These are phyloP conservation scores for Rostratula benghalensis DNA, from an alignment of 2,113 vertebrate genomes.

Conservation along the genomic window DNA sequence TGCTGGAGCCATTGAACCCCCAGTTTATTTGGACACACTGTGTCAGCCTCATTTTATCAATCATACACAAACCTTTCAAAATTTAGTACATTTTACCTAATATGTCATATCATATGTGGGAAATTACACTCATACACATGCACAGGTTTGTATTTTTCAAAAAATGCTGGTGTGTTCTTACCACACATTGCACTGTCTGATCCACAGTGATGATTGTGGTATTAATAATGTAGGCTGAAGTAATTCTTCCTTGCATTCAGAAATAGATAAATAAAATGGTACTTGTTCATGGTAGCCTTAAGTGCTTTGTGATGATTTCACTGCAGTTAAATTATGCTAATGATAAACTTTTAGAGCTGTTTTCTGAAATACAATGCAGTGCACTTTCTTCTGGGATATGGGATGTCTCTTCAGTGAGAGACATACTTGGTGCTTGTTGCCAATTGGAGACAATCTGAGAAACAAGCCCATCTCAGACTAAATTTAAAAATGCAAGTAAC, in stretches of 20 bases:
- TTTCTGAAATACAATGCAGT: neutral
- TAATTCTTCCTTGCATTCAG: neutral
- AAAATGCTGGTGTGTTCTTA: neutral
- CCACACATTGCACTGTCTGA: neutral
- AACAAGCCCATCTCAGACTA: neutral
- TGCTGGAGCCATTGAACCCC: neutral
- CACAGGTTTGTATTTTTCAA: neutral
- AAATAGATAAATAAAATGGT: neutral
- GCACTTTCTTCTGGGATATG: neutral
- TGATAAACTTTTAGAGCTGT: neutral
- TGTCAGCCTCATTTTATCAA: neutral
- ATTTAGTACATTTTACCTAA: neutral
- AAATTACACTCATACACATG: accelerated
- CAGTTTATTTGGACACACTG: neutral
- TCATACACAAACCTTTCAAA: neutral
- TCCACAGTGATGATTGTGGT: neutral
- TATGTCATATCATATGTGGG: neutral
- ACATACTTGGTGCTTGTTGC: neutral
- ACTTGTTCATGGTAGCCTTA: neutral
- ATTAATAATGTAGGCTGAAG: neutral
- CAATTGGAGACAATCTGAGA: neutral
- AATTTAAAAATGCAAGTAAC: neutral
- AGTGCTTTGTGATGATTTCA: neutral
- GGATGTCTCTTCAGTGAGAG: neutral
- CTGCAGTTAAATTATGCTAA: neutral